Percentiles rank a stretch among this genome's conserved stretches.
phyloP scores from a whole-genome alignment of 2,888 invertebrate genomes.

The Sarcophaga carnaria region DNA sequence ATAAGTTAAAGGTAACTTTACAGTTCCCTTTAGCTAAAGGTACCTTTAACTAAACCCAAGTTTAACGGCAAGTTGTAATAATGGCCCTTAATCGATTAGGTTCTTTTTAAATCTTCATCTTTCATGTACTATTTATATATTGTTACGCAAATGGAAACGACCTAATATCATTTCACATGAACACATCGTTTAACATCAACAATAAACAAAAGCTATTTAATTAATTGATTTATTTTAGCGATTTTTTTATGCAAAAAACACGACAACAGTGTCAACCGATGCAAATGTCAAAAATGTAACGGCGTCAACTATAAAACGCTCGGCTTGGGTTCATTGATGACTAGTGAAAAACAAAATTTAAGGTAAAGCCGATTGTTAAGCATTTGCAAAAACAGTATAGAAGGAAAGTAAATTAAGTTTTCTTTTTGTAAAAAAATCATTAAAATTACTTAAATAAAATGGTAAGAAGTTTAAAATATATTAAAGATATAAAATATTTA shows the following conservation, averaged over 20 bases:
- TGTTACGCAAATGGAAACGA: no score
- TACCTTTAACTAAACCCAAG: no score
- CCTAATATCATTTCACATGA: no score
- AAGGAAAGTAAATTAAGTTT: slow-evolving; percentile 33
- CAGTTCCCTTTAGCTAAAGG: no score
- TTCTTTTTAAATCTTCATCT: no score
- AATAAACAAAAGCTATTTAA: no score
- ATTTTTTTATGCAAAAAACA: not conserved
- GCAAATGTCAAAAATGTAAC: not conserved
- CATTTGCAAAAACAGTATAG: slow-evolving; percentile 34
- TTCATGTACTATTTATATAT: no score
- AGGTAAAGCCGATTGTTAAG: slow-evolving; percentile 47
- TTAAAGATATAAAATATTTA: not conserved
- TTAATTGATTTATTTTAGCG: not conserved
- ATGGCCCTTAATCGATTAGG: no score
- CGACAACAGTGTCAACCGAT: not conserved
- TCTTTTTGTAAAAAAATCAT: not conserved
- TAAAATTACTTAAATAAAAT: slow-evolving; percentile 35
- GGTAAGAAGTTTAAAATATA: slow-evolving; percentile 18
- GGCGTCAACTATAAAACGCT: not conserved
- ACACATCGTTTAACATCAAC: no score
- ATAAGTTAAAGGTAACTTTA: no score
- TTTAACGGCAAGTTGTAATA: no score
- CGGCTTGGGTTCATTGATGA: slow-evolving; percentile 32
- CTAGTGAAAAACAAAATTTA: slow-evolving; percentile 65